Evolutionary conservation across 2,888 invertebrate species (phyloP), one percentile per base, ranked within the genome.

Genomic region (Pogonocherus hispidulus): DNA sequence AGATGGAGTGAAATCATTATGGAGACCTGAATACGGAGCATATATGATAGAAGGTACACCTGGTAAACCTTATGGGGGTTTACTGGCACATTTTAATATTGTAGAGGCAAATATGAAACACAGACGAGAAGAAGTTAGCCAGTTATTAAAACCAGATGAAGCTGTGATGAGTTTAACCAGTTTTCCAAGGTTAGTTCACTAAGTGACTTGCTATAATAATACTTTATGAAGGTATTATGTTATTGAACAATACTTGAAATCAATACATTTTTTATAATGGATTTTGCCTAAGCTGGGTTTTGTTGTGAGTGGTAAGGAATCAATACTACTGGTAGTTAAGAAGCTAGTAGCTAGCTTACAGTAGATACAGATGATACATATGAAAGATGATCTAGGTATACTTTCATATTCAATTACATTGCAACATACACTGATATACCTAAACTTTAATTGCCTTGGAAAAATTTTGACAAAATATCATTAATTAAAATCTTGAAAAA

Each of bases 1-100:
- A 66, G 84, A 88, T 80, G 92, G 90, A 79, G 93, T 93, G 0
- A 95, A 95, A 82, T 95, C 94, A 0, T 86, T 97, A 46, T 99
- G 99, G 99, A 90, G 98, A 59, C 99, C 99, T 0, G 99, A 99
- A 86, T 99, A 97, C 87, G 99, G 96, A 1, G 93, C 95, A n/a
- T 99, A 98, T 83, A 99, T 99, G 98, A 90, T 98, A 66, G 98
- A 99, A 88, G 99, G 99, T 16, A 99, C 99, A 0, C 99, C 99
- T 0, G 99, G 99, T 1, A 92, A 93, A 81, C 96, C 96, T 0
- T 99, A 98, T 80, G 98, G 98, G 5, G 96, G 97, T 0, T 88
- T 97, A 11, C 88, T 99, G 83, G 97, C 97, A 4, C 97, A 99
- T 87, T 98, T 99, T 85, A 99, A 99, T 86, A 92, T 97, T 69